Evolutionary conservation across 2,888 invertebrate species (phyloP).

Genomic region (Hofmannophila pseudospretella): DNA sequence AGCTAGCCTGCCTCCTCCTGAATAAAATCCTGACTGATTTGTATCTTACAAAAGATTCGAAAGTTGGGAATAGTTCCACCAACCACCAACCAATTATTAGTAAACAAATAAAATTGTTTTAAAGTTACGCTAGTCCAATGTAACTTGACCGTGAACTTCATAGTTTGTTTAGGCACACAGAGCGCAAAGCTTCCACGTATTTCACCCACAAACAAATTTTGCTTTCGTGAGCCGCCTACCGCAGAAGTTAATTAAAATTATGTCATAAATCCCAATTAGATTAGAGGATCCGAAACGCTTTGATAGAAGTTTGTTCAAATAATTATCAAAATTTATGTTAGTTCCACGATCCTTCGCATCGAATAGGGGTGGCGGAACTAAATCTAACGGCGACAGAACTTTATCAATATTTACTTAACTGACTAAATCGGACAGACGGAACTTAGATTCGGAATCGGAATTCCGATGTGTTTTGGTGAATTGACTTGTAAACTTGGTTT

Average conservation of each 20-base stretch:
- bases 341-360: constrained; percentile 13
- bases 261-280: constrained; percentile 30
- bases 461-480: neutral
- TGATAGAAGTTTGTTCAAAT: constrained; percentile 30
- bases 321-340: constrained; percentile 32
- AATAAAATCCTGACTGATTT: too few species aligned
- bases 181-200: too few species aligned
- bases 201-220: neutral
- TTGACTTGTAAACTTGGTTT: too few species aligned
- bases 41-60: too few species aligned
- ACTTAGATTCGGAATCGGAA: constrained; percentile 14
- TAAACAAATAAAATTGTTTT: too few species aligned
- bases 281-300: constrained; percentile 25
- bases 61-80: too few species aligned
- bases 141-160: too few species aligned
- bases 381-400: constrained; percentile 18
- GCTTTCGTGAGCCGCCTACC: neutral
- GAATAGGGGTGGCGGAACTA: constrained; percentile 9
- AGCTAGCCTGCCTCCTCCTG: too few species aligned
- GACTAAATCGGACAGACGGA: constrained; percentile 19
- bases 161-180: too few species aligned
- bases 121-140: too few species aligned
- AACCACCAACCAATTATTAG: too few species aligned
- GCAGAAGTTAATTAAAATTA: constrained; percentile 24
- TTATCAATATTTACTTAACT: constrained; percentile 25